Percentiles rank a stretch among this genome's conserved stretches.
These are phyloP conservation scores for Diarsia rubi DNA, from an alignment of 2,888 invertebrate genomes.

Conservation along the genomic window DNA sequence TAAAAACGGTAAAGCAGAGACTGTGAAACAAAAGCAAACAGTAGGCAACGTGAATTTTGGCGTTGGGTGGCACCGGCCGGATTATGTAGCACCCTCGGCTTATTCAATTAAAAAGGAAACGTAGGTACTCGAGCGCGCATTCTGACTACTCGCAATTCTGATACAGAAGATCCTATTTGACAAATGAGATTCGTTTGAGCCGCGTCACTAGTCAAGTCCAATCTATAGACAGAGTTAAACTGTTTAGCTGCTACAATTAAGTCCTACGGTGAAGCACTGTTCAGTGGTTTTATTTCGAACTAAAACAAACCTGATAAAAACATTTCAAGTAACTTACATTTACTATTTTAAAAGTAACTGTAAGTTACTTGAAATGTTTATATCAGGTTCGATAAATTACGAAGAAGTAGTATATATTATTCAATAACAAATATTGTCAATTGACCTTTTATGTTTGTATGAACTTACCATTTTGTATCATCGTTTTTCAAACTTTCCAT, in stretches of 20 bases:
- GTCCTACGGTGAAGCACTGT: not conserved
- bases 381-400: not conserved
- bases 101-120: constrained; percentile 86
- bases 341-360: too few relatives aligned
- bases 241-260: constrained; percentile 16
- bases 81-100: constrained; percentile 84
- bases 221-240: constrained; percentile 24
- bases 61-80: constrained; percentile 77
- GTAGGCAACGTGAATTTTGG: constrained; percentile 76
- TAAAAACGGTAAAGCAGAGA: constrained; percentile 73
- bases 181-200: constrained; percentile 76
- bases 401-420: not conserved
- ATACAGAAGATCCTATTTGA: constrained; percentile 74
- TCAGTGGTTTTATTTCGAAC: not conserved
- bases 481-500: not conserved
- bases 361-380: not conserved
- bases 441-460: not conserved
- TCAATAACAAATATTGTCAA: not conserved
- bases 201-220: constrained; percentile 44
- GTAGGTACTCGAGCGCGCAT: constrained; percentile 77
- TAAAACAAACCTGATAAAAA: too few relatives aligned
- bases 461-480: not conserved
- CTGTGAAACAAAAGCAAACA: constrained; percentile 79
- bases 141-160: constrained; percentile 78
- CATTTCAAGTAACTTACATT: too few relatives aligned